Evolutionary conservation across 2,113 vertebrate genomes (phyloP).

Genomic region (Zosterops borbonicus): DNA sequence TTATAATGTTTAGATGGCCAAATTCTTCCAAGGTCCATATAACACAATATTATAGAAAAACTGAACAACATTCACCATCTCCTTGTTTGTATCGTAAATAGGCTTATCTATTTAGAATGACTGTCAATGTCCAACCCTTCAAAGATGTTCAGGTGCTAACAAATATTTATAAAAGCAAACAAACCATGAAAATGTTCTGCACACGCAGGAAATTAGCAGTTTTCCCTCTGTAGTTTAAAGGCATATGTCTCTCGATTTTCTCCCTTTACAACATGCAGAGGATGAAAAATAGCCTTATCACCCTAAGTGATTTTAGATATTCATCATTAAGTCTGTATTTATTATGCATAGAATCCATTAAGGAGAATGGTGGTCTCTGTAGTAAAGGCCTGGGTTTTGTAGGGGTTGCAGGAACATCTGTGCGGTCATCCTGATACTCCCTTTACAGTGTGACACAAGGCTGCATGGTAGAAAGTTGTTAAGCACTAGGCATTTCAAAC

Average conservation of each 20-base stretch:
- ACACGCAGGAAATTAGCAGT: neutral
- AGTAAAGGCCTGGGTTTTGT: neutral
- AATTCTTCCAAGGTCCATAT: neutral
- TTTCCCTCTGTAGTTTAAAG: neutral
- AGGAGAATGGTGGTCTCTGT: neutral
- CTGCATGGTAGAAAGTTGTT: neutral
- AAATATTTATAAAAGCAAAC: neutral
- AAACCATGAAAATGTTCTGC: neutral
- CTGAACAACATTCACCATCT: neutral
- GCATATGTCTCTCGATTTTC: neutral
- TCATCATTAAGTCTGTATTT: slow-evolving; percentile 7
- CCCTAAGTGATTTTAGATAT: neutral
- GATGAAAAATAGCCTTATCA: slow-evolving; percentile 34
- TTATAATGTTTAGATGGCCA: neutral
- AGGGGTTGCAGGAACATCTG: neutral
- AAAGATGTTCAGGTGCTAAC: neutral
- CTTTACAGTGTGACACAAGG: neutral
- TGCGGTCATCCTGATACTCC: neutral
- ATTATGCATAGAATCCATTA: neutral
- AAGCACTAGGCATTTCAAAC: neutral
- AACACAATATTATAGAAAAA: neutral
- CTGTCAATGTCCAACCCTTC: neutral
- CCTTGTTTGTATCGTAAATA: neutral
- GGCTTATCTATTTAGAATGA: neutral
- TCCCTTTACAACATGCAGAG: neutral